A percentile compares a stretch with the other conserved stretches of the same genome.
These are phyloP conservation scores for Hippocampus zosterae DNA, from an alignment of 2,113 vertebrate genomes.

Conservation along the genomic window DNA sequence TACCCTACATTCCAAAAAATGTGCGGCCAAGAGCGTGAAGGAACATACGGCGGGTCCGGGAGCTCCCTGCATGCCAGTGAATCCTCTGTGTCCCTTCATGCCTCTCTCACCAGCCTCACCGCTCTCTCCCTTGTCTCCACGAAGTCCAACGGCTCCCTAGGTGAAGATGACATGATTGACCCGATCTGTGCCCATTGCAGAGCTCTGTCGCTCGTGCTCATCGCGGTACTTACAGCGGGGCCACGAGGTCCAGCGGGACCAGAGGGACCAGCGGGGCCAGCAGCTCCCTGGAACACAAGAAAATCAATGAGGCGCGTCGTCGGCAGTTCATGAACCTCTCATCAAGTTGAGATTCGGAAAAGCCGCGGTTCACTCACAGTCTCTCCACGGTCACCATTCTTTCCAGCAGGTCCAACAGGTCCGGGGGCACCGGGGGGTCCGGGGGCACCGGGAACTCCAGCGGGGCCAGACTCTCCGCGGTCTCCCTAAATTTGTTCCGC, in stretches of 20 bases:
- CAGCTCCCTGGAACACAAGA: conserved; percentile 77
- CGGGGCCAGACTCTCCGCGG: conserved; percentile 84
- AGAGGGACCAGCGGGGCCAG: conserved; percentile 82
- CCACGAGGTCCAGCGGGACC: conserved; percentile 92
- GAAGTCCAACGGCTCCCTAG: conserved; percentile 84
- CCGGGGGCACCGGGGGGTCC: conserved; percentile 92
- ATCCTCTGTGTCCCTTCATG: conserved; percentile 98
- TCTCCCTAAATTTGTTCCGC: conserved; percentile 77
- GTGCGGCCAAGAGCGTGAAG: background rate
- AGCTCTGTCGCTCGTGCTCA: background rate
- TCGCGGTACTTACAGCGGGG: conserved; percentile 81
- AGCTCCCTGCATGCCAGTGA: conserved; percentile 93
- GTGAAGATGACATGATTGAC: background rate
- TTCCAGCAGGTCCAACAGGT: conserved; percentile 91
- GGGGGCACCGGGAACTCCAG: conserved; percentile 88
- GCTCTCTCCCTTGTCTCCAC: conserved; percentile 96
- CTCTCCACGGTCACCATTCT: conserved; percentile 93
- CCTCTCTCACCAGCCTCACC: conserved; percentile 96
- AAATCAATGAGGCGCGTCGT: background rate
- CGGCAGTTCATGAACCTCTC: background rate
- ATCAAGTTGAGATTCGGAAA: background rate
- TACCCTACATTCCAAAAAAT: background rate
- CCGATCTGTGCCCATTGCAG: background rate
- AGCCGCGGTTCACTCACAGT: conserved; percentile 75
- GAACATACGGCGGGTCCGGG: conserved; percentile 83